A percentile compares a stretch with the other conserved stretches of the same genome.
Evolutionary conservation across 1,140 invertebrate species (phyloP).

Genomic region (Aplysia californica): DNA sequence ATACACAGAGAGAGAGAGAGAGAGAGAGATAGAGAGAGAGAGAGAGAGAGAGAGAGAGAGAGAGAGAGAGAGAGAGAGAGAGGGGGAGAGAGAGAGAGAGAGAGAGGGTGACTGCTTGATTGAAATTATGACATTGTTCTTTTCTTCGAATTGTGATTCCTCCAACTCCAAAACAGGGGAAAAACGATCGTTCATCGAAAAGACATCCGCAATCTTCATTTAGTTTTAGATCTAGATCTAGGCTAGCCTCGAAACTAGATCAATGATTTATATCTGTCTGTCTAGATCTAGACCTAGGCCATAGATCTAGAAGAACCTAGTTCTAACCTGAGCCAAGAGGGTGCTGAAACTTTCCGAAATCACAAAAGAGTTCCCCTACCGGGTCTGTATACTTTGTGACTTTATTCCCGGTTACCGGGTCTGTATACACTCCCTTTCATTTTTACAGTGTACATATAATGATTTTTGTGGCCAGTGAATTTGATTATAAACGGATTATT

Average conservation of each 20-base stretch:
- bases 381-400: too few relatives aligned
- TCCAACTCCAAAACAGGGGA: not conserved
- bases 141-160: too few relatives aligned
- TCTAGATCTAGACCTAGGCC: not conserved
- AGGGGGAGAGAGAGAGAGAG: not conserved
- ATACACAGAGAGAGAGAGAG: conserved; percentile 11
- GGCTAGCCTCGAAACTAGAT: not conserved
- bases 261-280: not conserved
- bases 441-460: too few relatives aligned
- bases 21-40: not conserved
- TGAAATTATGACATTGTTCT: not conserved
- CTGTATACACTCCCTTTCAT: too few relatives aligned
- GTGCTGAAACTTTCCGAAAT: too few relatives aligned
- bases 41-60: not conserved
- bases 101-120: conserved; percentile 1
- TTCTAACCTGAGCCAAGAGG: too few relatives aligned
- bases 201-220: not conserved
- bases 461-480: too few relatives aligned
- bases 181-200: not conserved
- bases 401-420: too few relatives aligned
- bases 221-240: not conserved
- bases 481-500: too few relatives aligned
- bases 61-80: not conserved
- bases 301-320: too few relatives aligned
- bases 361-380: too few relatives aligned